Evolutionary conservation across 2,888 invertebrate genomes (phyloP).

Genomic region (Phasia obesa): DNA sequence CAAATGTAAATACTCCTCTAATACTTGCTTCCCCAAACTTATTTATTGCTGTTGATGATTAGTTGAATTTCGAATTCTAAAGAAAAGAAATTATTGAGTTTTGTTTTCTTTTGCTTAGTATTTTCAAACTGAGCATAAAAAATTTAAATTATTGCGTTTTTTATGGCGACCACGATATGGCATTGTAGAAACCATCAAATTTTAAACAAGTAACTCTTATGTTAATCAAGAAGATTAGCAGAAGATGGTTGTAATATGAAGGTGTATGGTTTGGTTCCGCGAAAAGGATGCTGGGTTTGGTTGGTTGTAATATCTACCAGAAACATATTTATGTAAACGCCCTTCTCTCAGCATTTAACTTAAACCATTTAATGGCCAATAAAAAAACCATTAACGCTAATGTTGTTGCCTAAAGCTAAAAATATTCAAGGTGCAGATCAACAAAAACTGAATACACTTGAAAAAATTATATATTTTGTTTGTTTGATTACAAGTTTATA

Average conservation of each 20-base stretch:
- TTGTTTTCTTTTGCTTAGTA: not conserved
- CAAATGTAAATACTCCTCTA: slow-evolving; percentile 49
- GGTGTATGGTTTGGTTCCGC: not conserved
- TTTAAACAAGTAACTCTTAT: slow-evolving; percentile 42
- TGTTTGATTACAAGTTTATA: too few species aligned
- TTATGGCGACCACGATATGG: not conserved
- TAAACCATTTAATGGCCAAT: slow-evolving; percentile 81
- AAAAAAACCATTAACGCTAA: slow-evolving; percentile 82
- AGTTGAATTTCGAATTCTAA: not conserved
- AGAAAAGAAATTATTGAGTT: not conserved
- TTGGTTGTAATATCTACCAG: slow-evolving; percentile 29
- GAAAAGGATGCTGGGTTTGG: not conserved
- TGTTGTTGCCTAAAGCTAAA: slow-evolving; percentile 73
- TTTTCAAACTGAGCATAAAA: not conserved
- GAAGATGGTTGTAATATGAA: slow-evolving; percentile 12
- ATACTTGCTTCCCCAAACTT: not conserved
- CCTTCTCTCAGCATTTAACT: slow-evolving; percentile 69
- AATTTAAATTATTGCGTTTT: not conserved
- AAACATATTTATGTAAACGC: slow-evolving; percentile 61
- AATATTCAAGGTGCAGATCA: slow-evolving; percentile 37
- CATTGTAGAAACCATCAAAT: not conserved
- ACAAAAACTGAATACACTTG: slow-evolving; percentile 33
- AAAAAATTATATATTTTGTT: slow-evolving; percentile 19
- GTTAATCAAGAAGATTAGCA: slow-evolving; percentile 56
- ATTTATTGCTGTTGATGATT: slow-evolving; percentile 9